Base-by-base conservation (phyloP, 2,888 invertebrate genomes). In the Eilema griseolum region DNA sequence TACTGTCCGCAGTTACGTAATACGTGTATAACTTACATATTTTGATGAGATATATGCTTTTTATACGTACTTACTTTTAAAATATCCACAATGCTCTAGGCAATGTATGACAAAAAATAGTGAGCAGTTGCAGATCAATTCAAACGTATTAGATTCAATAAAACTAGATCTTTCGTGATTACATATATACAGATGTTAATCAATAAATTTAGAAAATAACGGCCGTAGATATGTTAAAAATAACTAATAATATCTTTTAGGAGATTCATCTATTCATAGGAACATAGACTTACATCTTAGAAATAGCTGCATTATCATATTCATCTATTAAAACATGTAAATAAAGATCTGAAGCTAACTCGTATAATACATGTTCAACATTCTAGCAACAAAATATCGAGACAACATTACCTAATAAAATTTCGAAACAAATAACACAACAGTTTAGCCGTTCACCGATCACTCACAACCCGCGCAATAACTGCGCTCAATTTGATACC, bases 401-500 rank as follows among this genome's bases (percentile, higher is more conserved):
- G 75, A 84, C 81, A 92, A 92, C 90, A 89, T 88, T 81, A 86
- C 82, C 85, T 85, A 87, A 92, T 93, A 93, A 91, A 93, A 90
- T 94, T 93, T 93, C 77, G 88, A 89, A 91, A 88, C 87, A 88
- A 91, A 89, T 84, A 93, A 92, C 90, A 89, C 86, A 92, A 91
- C 88, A 89, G 87, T 83, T 84, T 82, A 73, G 85, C 80, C 80
- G 83, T 86, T 46, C 70, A 85, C 80, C 74, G 83, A 86, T 88
- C 89, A 90, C 85, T 92, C 92, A 93, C 92, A 93, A 93, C 93
- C 92, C 78, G 86, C 84, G 85, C 85, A 84, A 78, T 71, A 76
- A 72, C 77, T 81, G 88, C 85, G 84, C 86, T 81, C 83, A 85
- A 90, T 90, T 90, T 92, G 52, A 56, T 66, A n/a, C 37, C 16